Percentiles rank a stretch among this genome's conserved stretches.
Evolutionary conservation across 2,797 vertebrate species (phyloP).

Genomic region (Atherinosoma microstoma): DNA sequence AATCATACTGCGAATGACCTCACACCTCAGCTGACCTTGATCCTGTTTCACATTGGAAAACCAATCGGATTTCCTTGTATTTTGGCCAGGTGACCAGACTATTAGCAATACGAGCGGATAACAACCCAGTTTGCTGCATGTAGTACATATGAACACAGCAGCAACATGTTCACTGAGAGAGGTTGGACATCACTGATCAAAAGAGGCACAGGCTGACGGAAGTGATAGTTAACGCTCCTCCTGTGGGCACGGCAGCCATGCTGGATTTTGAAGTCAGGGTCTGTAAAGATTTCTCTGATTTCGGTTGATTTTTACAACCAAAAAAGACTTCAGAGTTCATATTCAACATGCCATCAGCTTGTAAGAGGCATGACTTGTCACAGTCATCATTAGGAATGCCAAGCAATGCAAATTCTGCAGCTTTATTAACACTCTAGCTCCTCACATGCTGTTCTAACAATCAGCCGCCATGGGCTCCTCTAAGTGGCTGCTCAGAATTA

Average conservation of each 20-base stretch:
- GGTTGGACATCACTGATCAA: too few species aligned
- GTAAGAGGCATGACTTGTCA: neutral
- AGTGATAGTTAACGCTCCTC: too few species aligned
- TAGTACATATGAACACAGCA: neutral
- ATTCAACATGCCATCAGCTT: too few species aligned
- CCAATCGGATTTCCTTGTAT: neutral
- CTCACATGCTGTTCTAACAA: neutral
- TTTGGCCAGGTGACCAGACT: neutral
- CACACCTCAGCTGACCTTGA: neutral
- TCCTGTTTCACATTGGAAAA: neutral
- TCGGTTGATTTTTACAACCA: neutral
- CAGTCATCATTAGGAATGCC: neutral
- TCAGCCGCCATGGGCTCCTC: neutral
- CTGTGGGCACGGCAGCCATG: neutral
- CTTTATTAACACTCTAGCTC: neutral
- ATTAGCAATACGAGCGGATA: neutral
- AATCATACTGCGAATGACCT: neutral
- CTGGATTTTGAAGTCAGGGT: neutral
- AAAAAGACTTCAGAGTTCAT: too few species aligned
- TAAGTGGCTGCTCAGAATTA: neutral
- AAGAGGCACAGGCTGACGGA: too few species aligned
- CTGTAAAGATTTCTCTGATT: neutral
- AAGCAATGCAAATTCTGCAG: neutral
- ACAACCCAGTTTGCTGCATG: neutral
- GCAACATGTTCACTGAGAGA: neutral